Conservation (phyloP, 2,797 vertebrate species). For the Cephalopachus bancanus region DNA sequence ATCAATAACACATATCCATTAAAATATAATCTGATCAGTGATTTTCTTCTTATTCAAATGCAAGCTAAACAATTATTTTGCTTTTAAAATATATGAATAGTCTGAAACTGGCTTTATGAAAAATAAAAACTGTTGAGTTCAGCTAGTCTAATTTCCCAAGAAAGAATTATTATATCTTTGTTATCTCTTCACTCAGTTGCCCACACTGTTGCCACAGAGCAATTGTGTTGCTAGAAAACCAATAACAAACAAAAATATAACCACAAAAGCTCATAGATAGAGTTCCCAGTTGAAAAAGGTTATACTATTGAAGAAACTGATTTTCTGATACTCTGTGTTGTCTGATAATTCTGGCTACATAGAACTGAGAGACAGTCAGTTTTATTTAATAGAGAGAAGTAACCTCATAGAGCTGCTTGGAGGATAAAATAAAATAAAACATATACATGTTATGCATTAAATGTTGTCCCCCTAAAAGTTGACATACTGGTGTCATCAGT, state of each 20-base stretch:
- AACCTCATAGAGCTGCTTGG: not conserved
- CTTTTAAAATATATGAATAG: not conserved
- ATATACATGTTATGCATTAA: not conserved
- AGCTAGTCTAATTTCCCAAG: not conserved
- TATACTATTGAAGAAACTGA: not conserved
- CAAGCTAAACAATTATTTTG: conserved; percentile 38
- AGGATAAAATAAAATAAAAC: not conserved
- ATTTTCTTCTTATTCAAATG: not conserved
- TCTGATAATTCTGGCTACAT: not conserved
- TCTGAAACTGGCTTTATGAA: conserved; percentile 4
- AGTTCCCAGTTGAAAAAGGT: not conserved
- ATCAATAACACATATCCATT: not conserved
- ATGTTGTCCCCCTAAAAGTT: not conserved
- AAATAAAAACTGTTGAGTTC: conserved; percentile 11
- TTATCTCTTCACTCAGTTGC: not conserved
- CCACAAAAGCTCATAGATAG: not conserved
- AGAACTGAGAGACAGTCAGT: not conserved
- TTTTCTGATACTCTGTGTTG: not conserved
- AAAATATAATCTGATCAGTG: conserved; percentile 28
- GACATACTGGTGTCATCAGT: not conserved
- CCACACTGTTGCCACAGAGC: conserved; percentile 9
- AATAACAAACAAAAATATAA: conserved; percentile 55
- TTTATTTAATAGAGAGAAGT: not conserved
- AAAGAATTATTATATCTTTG: conserved; percentile 11
- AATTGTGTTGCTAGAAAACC: conserved; percentile 23